Evolutionary conservation across 1,140 invertebrate genomes (phyloP), one percentile per base, ranked within the genome.

Genomic region (Drosophila sp.): DNA sequence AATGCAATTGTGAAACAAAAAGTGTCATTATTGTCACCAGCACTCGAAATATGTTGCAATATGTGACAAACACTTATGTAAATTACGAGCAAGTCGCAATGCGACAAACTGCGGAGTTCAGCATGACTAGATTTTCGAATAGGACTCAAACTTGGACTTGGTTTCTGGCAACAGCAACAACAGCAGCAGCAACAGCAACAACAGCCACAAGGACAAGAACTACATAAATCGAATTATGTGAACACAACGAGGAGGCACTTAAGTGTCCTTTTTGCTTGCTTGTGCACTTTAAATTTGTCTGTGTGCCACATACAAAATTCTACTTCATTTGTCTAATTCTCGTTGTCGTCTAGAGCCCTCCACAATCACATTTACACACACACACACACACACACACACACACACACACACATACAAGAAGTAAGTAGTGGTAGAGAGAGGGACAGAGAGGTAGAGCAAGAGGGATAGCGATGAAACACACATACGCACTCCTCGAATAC

Each of bases 301-400:
- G 56, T 58, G 64, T 58, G 74, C 56, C 77, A 45, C 77, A 83
- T 65, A 77, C 76, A 76, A 87, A 80, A 70, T 72, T 87, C 83
- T 89, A 89, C 83, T 87, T 87, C 79, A 87, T 89, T 89, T 87
- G 83, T 87, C 83, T 87, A 89, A 89, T 87, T 87, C 76, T 64
- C 69, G 58, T 74, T 77, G 71, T 74, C 71, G 66, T 72, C 46
- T 76, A 70, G 67, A 82, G 82, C 43, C 62, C 73, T 78, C 56
- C 27, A 67, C 74, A 73, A 56, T 36, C n/a, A 80, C 62, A 64
- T 57, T 46, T 40, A 58, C 59, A 69, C 58, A 76, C 46, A 48
- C 53, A 54, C 29, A 65, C n/a, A n/a, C n/a, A n/a, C n/a, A n/a
- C n/a, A n/a, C n/a, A n/a, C n/a, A n/a, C n/a, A n/a, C n/a, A n/a